phyloP scores from a whole-genome alignment of 2,888 invertebrate species.

The Drosophila ezoana region DNA sequence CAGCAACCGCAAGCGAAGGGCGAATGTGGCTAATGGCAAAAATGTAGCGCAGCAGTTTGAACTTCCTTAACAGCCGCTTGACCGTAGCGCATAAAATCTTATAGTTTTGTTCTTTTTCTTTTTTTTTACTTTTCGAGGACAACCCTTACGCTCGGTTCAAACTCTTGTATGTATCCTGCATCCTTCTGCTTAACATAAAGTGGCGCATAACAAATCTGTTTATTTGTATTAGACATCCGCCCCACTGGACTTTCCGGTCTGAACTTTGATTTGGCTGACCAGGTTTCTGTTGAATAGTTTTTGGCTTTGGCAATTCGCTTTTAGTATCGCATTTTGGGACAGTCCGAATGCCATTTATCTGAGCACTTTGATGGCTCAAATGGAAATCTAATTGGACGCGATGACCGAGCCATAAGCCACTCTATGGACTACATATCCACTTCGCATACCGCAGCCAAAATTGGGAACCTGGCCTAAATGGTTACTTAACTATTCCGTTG shows the following conservation, averaged over 20 bases:
- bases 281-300: conserved; percentile 48
- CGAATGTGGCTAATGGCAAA: conserved; percentile 63
- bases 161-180: conserved; percentile 23
- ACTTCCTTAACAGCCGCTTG: conserved; percentile 67
- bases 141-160: conserved; percentile 40
- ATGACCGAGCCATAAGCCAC: conserved; percentile 61
- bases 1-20: conserved; percentile 28
- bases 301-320: conserved; percentile 67
- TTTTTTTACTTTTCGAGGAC: neutral
- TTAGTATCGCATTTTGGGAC: conserved; percentile 53
- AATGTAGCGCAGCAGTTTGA: conserved; percentile 56
- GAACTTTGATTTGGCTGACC: conserved; percentile 60
- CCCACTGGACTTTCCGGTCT: conserved; percentile 42
- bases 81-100: conserved; percentile 77
- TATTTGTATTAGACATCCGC: conserved; percentile 72
- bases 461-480: conserved; percentile 48
- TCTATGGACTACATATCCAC: conserved; percentile 5
- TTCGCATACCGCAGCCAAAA: neutral
- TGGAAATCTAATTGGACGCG: conserved; percentile 76
- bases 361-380: conserved; percentile 70
- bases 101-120: conserved; percentile 62
- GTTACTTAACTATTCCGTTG: conserved; percentile 18
- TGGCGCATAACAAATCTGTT: conserved; percentile 81
- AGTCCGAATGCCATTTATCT: conserved; percentile 60
- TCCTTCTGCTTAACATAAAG: conserved; percentile 72